Evolutionary conservation across 2,888 invertebrate species (phyloP), one percentile per base, ranked within the genome.

Genomic region (Drosophila trichaetosa): DNA sequence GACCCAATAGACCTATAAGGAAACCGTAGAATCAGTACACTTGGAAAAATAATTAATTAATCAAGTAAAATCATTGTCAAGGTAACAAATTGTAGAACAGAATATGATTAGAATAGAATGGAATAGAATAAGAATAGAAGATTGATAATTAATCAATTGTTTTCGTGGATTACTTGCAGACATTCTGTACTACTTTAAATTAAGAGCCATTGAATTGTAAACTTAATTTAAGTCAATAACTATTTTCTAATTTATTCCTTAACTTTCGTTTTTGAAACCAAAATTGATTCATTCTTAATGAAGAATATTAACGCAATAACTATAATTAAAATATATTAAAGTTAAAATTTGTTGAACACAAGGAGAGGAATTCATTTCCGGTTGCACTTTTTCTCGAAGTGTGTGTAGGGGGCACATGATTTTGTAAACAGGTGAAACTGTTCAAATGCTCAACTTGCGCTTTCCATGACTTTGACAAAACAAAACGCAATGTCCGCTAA

Each of bases 381-480:
- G 46, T 16, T 46, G 27, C 16, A 38, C n/a, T 27, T 40, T 54
- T 56, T 56, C n/a, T n/a, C 13, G 2, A 7, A 13, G 56, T 38
- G 56, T 38, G 56, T 29, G 24, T 24, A 1, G 46, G 46, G 10
- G 48, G 18, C 29, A 18, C 34, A 7, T 49, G 54, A 34, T 49
- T 29, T n/a, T 49, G 54, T 27, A 27, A 40, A 21, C 69, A 70
- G 79, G 89, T 88, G 89, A 89, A 88, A 89, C 76, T 82, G 33
- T 46, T 54, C 54, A 80, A 33, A 33, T 82, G 34, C 51, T 54
- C 53, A 80, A 86, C 86, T 88, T 88, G 87, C 89, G 89, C 82
- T 87, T 88, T 85, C 87, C 87, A 85, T 80, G 83, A 74, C 82
- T 83, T 76, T 76, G 75, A 79, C 69, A 66, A 38, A 29, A 31